Base-by-base conservation (phyloP, 2,888 invertebrate genomes). In the Limnephilus lunatus region DNA sequence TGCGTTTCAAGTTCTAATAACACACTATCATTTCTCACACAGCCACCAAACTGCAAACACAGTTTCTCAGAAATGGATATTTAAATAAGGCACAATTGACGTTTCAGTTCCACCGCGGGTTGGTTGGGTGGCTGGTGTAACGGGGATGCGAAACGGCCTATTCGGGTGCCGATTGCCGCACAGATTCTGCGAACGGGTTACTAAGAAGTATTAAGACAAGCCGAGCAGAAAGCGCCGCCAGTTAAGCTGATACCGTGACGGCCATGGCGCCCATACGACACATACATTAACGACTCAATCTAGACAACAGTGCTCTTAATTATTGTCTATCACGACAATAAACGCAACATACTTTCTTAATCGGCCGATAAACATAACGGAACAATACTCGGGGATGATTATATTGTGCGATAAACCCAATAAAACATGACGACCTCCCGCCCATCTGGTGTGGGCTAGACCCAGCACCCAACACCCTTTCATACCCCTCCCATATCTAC, bases 341-440 rank as follows among this genome's bases (percentile, higher is more conserved):
- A 92, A 89, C 90, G 93, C 93, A 81, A 91, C 93, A 93, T 93
- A 92, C 92, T 93, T 92, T 93, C 92, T 92, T 93, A 92, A 93
- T 93, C 92, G 93, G 87, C 81, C 92, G 81, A 93, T 93, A 93
- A 92, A 93, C 92, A 93, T 90, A 80, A 83, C 91, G 87, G 89
- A 91, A 90, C 90, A 92, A 91, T 89, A 89, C 91, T 89, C 93
- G 81, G 87, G 92, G 91, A 92, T 91, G 93, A 91, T 89, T 91
- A 89, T 92, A 92, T 92, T 89, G 92, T 86, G 90, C 83, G 92
- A 93, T 93, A 93, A 92, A 91, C 86, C 90, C 91, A 90, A 91
- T 92, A 92, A 92, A 92, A 91, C 93, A 93, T 92, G 90, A 92
- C 92, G 92, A 91, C 91, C 91, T 81, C 90, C 92, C 83, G 83